These are phyloP conservation scores for Punctoribates punctum DNA, from an alignment of 2,888 invertebrate species.

Conservation along the genomic window DNA sequence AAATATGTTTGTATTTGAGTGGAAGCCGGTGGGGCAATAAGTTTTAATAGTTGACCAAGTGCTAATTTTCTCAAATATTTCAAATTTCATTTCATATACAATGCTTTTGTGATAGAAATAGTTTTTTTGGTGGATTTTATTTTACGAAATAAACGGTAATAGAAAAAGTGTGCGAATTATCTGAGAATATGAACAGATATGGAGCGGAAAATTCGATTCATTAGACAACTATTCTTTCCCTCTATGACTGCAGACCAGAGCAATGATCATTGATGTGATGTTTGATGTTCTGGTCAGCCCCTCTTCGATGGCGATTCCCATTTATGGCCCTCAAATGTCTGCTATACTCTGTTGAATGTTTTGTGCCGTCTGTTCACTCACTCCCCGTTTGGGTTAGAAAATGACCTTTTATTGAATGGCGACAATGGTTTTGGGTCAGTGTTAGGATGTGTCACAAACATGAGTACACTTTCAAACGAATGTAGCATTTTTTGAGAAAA, in stretches of 20 bases:
- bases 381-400: conserved; percentile 18
- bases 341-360: conserved; percentile 9
- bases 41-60: too few relatives aligned
- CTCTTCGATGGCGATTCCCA: conserved; percentile 12
- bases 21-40: neutral
- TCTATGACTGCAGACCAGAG: neutral
- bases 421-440: conserved; percentile 4
- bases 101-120: neutral
- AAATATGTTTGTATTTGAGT: neutral
- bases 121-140: neutral
- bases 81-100: neutral
- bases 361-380: conserved; percentile 15
- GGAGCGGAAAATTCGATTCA: conserved; percentile 7
- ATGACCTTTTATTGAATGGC: neutral
- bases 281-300: conserved; percentile 25
- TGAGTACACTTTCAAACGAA: conserved; percentile 14
- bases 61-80: too few relatives aligned
- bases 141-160: neutral
- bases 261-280: conserved; percentile 14
- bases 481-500: neutral
- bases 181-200: neutral
- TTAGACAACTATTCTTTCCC: neutral
- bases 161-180: neutral
- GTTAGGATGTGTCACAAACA: conserved; percentile 3
- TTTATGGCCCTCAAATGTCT: neutral